Base-by-base conservation (phyloP, 2,797 vertebrate species). In the Numenius phaeopus region DNA sequence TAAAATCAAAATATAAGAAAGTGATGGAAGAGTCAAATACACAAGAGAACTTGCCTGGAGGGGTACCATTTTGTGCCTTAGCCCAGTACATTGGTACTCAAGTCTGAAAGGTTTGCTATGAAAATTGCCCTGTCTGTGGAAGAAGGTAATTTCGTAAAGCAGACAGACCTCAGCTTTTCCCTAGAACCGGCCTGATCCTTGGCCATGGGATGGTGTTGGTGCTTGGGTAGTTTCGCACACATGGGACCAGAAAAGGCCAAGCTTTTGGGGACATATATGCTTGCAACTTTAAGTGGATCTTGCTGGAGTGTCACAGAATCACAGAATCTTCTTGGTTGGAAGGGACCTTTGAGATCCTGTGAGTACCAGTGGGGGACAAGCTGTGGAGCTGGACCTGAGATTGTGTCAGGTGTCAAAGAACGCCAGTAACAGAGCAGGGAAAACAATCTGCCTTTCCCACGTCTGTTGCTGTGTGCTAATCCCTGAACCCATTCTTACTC, bases 1-100 rank as follows among this genome's bases (percentile, higher is more conserved):
- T 57, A 85, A 93, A 93, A 84, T 77, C 29, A 55, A 84, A 82
- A 78, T 83, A 46, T 30, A 77, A 81, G 83, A 69, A 85, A 83
- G 42, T 39, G 16, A 55, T 78, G 24, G 37, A 42, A 94, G 75
- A 79, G 40, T 66, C 80, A 89, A 77, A 87, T 39, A 37, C 46
- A 47, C 17, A 54, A 19, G 50, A 89, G 86, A 91, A 78, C 12
- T 30, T 47, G 24, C 29, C 65, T 73, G 57, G 50, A 75, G 82
- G 13, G 57, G 54, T 72, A 44, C 39, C 15, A 19, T 32, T 69
- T 77, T 62, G 29, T 80, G 67, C 54, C 57, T 86, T 62, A 89
- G 40, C 15, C 27, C 21, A 24, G 14, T 54, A 55, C 44, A 32
- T 64, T 7, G 4, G 21, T 49, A 66, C 39, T 75, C 9, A 12